These are phyloP conservation scores for Dascyllus trimaculatus DNA, from an alignment of 2,113 vertebrate species.

Conservation along the genomic window DNA sequence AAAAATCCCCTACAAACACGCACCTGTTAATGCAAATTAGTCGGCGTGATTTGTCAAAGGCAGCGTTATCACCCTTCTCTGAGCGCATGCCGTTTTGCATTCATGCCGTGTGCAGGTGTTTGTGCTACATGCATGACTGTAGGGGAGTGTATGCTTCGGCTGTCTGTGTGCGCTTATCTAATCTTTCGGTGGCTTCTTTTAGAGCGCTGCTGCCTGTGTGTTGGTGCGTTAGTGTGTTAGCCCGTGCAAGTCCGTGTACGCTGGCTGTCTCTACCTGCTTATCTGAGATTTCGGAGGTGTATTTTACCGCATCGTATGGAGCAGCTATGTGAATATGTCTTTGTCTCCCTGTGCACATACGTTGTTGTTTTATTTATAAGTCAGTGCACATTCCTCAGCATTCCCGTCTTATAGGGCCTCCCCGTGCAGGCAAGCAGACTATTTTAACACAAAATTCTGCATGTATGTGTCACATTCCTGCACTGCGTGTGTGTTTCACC, in stretches of 20 bases:
- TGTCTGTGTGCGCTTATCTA: constrained; percentile 31
- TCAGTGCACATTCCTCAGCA: not conserved
- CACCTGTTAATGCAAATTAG: not conserved
- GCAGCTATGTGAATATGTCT: not conserved
- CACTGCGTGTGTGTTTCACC: not conserved
- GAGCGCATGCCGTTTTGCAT: not conserved
- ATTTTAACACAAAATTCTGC: not conserved
- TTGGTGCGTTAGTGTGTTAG: constrained; percentile 5
- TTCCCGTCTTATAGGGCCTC: not conserved
- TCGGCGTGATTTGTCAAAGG: not conserved
- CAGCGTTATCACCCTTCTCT: not conserved
- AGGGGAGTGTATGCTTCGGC: not conserved
- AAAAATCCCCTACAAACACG: not conserved
- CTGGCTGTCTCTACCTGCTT: constrained; percentile 20
- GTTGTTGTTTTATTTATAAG: constrained; percentile 2
- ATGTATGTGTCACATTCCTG: not conserved
- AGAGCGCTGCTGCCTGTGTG: constrained; percentile 6
- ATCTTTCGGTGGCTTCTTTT: constrained; percentile 36
- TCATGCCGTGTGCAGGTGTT: constrained; percentile 1
- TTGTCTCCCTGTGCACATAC: not conserved
- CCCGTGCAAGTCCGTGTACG: constrained; percentile 11
- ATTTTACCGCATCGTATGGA: constrained; percentile 2
- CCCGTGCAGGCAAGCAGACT: not conserved
- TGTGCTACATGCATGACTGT: not conserved
- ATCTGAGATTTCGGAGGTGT: constrained; percentile 28